phyloP scores from a whole-genome alignment of 2,797 vertebrate genomes.

The Basileuterus tristriatus region DNA sequence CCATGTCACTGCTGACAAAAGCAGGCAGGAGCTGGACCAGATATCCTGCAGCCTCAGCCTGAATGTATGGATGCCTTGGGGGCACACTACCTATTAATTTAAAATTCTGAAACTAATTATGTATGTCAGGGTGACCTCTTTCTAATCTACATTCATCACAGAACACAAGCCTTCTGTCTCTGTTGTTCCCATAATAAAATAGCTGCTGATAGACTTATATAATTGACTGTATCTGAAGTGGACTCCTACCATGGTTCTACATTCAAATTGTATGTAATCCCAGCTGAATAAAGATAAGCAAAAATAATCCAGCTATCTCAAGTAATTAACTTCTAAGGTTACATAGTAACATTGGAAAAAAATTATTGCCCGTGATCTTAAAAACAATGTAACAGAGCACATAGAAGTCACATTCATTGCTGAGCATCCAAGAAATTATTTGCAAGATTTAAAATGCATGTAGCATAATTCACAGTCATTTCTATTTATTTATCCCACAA shows the following conservation, averaged over 20 bases:
- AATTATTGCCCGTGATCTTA: conserved; percentile 40
- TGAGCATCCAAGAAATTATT: neutral
- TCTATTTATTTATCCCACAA: neutral
- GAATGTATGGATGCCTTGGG: conserved; percentile 72
- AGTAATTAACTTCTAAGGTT: conserved; percentile 76
- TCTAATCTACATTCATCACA: conserved; percentile 81
- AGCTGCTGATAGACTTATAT: conserved; percentile 77
- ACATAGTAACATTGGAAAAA: conserved; percentile 54
- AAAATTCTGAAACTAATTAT: conserved; percentile 80
- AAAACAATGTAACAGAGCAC: conserved; percentile 25
- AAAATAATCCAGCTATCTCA: conserved; percentile 72
- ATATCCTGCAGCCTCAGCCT: conserved; percentile 62
- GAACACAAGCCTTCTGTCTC: conserved; percentile 72
- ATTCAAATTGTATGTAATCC: conserved; percentile 67
- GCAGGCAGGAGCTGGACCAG: conserved; percentile 48
- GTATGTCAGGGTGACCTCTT: conserved; percentile 80
- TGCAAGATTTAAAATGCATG: neutral
- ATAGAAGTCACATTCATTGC: neutral
- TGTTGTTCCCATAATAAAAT: conserved; percentile 77
- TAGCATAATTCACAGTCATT: neutral
- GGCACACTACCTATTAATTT: conserved; percentile 77
- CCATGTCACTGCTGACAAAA: conserved; percentile 68
- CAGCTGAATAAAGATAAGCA: conserved; percentile 74
- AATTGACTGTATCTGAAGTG: conserved; percentile 73
- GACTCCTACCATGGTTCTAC: conserved; percentile 61